Base-by-base conservation (phyloP, 2,113 vertebrate genomes). In the Sus scrofa region DNA sequence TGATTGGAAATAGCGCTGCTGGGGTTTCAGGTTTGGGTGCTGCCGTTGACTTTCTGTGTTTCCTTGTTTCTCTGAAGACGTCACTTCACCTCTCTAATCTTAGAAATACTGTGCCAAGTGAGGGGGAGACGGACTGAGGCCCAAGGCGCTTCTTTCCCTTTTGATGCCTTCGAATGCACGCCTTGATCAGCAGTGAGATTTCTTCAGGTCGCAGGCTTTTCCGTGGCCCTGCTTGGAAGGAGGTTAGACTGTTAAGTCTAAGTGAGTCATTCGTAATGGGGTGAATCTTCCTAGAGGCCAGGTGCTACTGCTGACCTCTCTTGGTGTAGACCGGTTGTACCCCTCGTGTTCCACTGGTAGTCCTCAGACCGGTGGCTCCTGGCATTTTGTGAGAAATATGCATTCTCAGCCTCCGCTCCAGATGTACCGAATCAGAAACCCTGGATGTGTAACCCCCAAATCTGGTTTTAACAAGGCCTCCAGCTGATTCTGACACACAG, bases 311-410 rank as follows among this genome's bases (percentile, higher is more conserved):
- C 10, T 65, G 26, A 26, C 44, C 50, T 65, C 58, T 34, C n/a
- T 71, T 39, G 74, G 12, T 73, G 0, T 58, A 24, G 58, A 89
- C 27, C 44, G 34, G 19, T 50, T 24, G n/a, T 58, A 92, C 79
- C 81, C 26, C 30, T 52, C 60, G 10, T 44, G 2, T n/a, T n/a
- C n/a, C n/a, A n/a, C n/a, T n/a, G n/a, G n/a, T 24, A 18, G 56
- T 52, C 27, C 78, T 77, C 3, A 9, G 20, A 78, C 52, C 63
- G 27, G 63, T 6, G 26, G 56, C 22, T 39, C 44, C 68, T 83
- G 77, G 9, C 26, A 95, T 89, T 52, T 78, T 86, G 62, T 63
- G 85, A 95, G 89, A 94, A 91, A 82, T 65, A 19, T 16, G 54
- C 6, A 82, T 52, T 91, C 34, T 73, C 63, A 75, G 81, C 58